Base-by-base conservation (phyloP, 2,888 invertebrate genomes). In the Athripsodes cinereus region DNA sequence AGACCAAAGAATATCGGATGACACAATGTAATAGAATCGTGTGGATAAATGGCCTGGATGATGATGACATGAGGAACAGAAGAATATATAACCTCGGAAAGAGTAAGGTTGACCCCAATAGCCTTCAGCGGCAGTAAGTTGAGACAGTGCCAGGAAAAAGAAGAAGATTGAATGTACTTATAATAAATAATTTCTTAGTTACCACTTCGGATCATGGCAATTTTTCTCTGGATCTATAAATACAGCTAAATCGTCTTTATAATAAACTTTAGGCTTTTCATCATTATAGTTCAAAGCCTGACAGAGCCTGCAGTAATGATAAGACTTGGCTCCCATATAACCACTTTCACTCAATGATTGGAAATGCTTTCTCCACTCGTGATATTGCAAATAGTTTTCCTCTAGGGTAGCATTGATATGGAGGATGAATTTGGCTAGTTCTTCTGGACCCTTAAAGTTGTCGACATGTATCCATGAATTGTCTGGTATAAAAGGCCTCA, bases 261-360 rank as follows among this genome's bases (percentile, higher is more conserved):
- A 48, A 60, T 79, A 79, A 6, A 74, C 68, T 64, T 79, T 80
- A 0, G 47, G 55, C 1, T 62, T 57, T 40, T 66, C 71, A 18
- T 67, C 65, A 65, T 81, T 80, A 64, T 76, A 80, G 66, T 81
- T 77, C 3, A 82, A 69, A 22, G 81, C 81, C 65, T 83, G 79
- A 64, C 83, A 83, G 3, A 80, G 69, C 16, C 81, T 74, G 64
- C 82, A 83, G 64, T 80, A 81, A 66, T 86, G 85, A 52, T 70
- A 73, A 0, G 84, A 83, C 11, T 70, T 70, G 0, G 80, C 77
- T n/a, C 81, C 77, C 65, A 86, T 86, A 67, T 84, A 87, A 0
- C 86, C 86, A 66, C 87, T 86, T 66, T 87, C 86, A 64, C 86
- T 85, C 0, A 78, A 55, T 1, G 84, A 72, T 57, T 74, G 66